Evolutionary conservation across 2,797 vertebrate species (phyloP), one percentile per base, ranked within the genome.

Genomic region (Coregonus suidteri): DNA sequence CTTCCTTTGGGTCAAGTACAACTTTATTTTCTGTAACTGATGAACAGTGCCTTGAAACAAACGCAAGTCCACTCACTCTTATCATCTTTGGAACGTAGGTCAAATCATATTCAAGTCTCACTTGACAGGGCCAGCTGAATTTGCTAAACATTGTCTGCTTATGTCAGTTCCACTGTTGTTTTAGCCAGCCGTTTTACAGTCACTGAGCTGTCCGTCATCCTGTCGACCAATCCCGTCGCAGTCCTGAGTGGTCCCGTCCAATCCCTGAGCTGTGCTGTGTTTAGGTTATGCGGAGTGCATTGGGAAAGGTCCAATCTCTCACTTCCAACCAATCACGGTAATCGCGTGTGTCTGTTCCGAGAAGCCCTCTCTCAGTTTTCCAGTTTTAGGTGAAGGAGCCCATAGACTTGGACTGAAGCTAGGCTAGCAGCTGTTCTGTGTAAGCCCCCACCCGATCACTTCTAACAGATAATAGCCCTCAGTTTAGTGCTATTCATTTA

Each of bases 351-450:
- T 77, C 18, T 0, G 59, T 87, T 86, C 82, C 85, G 79, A 83
- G 77, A 88, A 89, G 69, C 76, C 54, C n/a, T n/a, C 65, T 79
- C 18, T 51, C 76, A 76, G 75, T 3, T 6, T 73, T 87, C 83
- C 74, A 82, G 35, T 79, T 84, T 51, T 76, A 74, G 76, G 73
- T 4, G 20, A 30, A 14, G 51, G 47, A 70, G 34, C 67, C 35
- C 67, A 41, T 6, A 47, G 65, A 77, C 76, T 77, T 79, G 75
- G 78, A 78, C 81, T 51, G 83, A 75, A 47, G 25, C 73, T 6
- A 41, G 69, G 82, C 79, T 25, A 91, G 86, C 93, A 93, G 90
- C 91, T 93, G 92, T 77, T 52, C 65, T 75, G 3, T 86, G 84
- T 91, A 78, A 83, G 76, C 76, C 54, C 86, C 82, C 89, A 91